Conservation (phyloP, 1,140 invertebrate species). For the Drosophila tsacasi region DNA sequence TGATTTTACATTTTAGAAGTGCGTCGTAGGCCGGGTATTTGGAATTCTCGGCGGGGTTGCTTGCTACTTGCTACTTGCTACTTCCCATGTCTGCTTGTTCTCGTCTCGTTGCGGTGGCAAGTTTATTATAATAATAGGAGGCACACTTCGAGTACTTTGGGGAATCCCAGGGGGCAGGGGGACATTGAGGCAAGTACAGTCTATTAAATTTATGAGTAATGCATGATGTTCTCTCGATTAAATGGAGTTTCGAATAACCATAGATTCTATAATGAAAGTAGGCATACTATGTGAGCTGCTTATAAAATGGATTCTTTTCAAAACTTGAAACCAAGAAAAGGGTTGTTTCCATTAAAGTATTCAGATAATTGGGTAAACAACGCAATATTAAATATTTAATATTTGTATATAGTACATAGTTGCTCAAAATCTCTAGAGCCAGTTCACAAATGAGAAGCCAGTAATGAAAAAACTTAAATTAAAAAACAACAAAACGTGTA, state of each 20-base stretch:
- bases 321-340: neutral
- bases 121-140: conserved; percentile 79
- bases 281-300: neutral
- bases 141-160: conserved; percentile 62
- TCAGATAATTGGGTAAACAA: neutral
- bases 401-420: too few species aligned
- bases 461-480: too few species aligned
- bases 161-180: conserved; percentile 33
- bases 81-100: conserved; percentile 21
- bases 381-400: neutral
- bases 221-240: conserved; percentile 53
- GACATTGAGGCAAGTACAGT: conserved; percentile 26
- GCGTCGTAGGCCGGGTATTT: conserved; percentile 34
- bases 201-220: conserved; percentile 67
- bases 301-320: neutral
- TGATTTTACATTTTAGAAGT: conserved; percentile 76
- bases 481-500: too few species aligned
- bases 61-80: conserved; percentile 7
- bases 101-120: conserved; percentile 64
- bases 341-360: neutral
- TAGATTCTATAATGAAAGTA: neutral
- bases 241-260: conserved; percentile 38
- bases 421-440: too few species aligned
- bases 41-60: conserved; percentile 22
- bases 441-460: too few species aligned